Conservation (phyloP, 2,113 vertebrate species). For the Synchiropus splendidus region DNA sequence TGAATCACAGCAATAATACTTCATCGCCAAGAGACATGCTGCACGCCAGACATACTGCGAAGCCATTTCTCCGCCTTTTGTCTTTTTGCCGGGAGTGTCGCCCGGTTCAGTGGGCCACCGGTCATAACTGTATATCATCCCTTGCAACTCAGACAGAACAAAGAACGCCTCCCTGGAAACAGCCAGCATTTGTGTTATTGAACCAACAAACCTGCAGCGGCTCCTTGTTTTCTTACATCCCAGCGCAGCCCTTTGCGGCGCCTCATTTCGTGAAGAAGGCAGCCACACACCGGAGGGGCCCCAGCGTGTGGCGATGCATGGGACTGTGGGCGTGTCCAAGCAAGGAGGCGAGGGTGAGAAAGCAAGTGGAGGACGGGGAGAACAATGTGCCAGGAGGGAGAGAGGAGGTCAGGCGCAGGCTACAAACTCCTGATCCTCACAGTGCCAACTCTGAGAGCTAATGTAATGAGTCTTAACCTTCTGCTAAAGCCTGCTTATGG, state of each 20-base stretch:
- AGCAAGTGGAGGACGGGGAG: slow-evolving; percentile 23
- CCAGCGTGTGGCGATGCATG: too few species aligned
- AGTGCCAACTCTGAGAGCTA: slow-evolving; percentile 10
- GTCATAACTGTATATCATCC: slow-evolving; percentile 14
- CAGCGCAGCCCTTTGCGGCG: neutral
- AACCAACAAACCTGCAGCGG: slow-evolving; percentile 26
- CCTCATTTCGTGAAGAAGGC: too few species aligned
- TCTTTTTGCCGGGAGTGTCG: slow-evolving; percentile 24
- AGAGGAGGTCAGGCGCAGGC: slow-evolving; percentile 1
- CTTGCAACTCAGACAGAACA: slow-evolving; percentile 8
- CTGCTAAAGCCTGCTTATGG: slow-evolving; percentile 24
- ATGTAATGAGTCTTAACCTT: slow-evolving; percentile 30
- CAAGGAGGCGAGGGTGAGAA: neutral
- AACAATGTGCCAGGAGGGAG: neutral
- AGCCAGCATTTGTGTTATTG: slow-evolving; percentile 37
- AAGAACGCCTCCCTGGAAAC: slow-evolving; percentile 32
- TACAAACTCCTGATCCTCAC: slow-evolving; percentile 16
- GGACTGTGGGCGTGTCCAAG: neutral
- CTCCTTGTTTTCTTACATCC: slow-evolving; percentile 14
- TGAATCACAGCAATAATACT: slow-evolving; percentile 38
- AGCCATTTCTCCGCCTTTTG: slow-evolving; percentile 33
- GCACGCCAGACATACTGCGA: slow-evolving; percentile 23
- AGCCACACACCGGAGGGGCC: too few species aligned
- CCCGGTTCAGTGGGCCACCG: slow-evolving; percentile 11
- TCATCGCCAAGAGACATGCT: slow-evolving; percentile 40